Evolutionary conservation across 1,140 invertebrate species (phyloP), one percentile per base, ranked within the genome.

Genomic region (Pentalonia nigronervosa): DNA sequence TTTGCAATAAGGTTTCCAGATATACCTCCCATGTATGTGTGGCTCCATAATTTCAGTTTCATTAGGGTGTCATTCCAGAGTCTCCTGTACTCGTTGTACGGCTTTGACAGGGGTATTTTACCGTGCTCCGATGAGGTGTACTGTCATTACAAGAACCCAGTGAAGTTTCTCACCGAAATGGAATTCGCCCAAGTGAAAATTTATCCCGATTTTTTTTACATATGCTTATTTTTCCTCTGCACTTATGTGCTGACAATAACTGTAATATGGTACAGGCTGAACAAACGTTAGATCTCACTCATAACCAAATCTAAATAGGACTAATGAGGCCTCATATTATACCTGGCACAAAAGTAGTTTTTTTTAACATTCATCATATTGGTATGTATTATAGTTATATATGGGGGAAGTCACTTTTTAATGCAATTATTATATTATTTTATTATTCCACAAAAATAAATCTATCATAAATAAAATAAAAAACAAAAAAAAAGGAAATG

Each of bases 31-130:
- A 95, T 96, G 11, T 97, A 99, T 94, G 96, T 97, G 92, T 98
- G 98, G 98, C 95, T 99, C 91, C 98, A 98, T 94, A 97, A 98
- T 95, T 96, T 98, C 81, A 98, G 98, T 6, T 99, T 99, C 95
- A 98, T 98, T 95, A 96, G 98, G 94, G 98, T 98, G 41, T 97
- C 97, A 6, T 99, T 99, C 95, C 98, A 99, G 94, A 97, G 97
- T n/a, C 95, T 97, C 0, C 95, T 98, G 0, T 96, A 97, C 94
- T 96, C 97, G 0, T 96, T 98, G 36, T 99, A 99, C 94, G 98
- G 98, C 1, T 96, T 97, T 94, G 96, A 97, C 94, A 96, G 98
- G 1, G 96, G 95, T 8, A 96, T 97, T 76, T 95, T 98, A 23
- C 95, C 96, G 36, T 98, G 97, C 94, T 96, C 96, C 92, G 95